Evolutionary conservation across 1,140 invertebrate species (phyloP).

Genomic region (Macrotrachela quadricornifera): DNA sequence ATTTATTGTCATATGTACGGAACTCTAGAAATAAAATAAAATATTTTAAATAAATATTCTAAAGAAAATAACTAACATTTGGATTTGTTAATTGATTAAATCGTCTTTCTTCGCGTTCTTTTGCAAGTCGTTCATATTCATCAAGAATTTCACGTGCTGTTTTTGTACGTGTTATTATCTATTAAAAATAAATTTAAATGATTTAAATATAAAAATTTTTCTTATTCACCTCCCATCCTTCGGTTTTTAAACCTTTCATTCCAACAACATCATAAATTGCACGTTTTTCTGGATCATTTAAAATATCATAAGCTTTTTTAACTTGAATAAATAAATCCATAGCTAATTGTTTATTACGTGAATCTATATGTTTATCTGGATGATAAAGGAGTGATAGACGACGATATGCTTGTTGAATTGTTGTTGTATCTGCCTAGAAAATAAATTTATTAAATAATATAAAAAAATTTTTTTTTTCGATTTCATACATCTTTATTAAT

Average conservation of each 20-base stretch:
- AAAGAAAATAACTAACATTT: conserved; percentile 27
- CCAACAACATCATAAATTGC: conserved; percentile 9
- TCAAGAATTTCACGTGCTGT: conserved; percentile 77
- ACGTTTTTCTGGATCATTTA: conserved; percentile 6
- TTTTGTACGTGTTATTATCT: conserved; percentile 52
- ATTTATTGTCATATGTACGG: no score
- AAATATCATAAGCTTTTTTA: conserved; percentile 7
- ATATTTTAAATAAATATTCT: neutral
- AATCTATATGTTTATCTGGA: conserved; percentile 7
- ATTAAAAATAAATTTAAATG: neutral
- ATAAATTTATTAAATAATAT: neutral
- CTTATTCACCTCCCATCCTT: neutral
- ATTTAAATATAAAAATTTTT: no score
- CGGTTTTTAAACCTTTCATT: conserved; percentile 1
- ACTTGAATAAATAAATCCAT: conserved; percentile 2
- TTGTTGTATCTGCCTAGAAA: conserved; percentile 1
- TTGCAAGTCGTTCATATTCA: conserved; percentile 63
- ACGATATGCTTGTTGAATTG: conserved; percentile 6
- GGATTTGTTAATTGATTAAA: conserved; percentile 71
- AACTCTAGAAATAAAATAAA: no score
- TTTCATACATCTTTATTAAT: neutral
- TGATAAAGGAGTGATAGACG: conserved; percentile 1
- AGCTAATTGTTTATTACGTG: neutral
- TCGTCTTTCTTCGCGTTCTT: conserved; percentile 53
- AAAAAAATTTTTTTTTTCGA: neutral